Evolutionary conservation across 2,113 vertebrate genomes (phyloP), one percentile per base, ranked within the genome.

Genomic region (Paedocypris sp.): DNA sequence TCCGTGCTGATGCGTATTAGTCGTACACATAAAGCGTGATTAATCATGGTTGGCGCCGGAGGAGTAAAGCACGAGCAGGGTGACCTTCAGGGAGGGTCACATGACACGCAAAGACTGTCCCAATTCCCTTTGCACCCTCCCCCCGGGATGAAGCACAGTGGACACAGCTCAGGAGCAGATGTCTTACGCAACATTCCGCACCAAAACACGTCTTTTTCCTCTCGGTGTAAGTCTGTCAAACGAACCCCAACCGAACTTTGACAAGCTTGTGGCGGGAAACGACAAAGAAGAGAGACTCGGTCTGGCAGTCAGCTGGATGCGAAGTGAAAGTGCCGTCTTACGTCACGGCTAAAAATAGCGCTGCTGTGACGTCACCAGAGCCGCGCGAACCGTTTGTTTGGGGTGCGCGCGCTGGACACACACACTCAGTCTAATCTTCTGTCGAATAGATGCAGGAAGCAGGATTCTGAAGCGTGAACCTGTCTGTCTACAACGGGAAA

Each of bases 341-440:
- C 45, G 62, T 6, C 31, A 45, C 61, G 80, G 84, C 86, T 77
- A 77, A 68, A 79, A 79, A 85, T 71, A 82, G 59, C 60, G 1
- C 6, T 18, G 58, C 18, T 5, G 74, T 85, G 80, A 80, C 82
- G 75, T 84, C 84, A 86, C 62, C 53, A 75, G 26, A 23, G 42
- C 59, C 15, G 62, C 3, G 31, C 69, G 73, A 83, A 80, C 41
- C 70, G 32, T 56, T 63, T 73, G 68, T 71, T 61, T 73, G 23
- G 43, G 22, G 51, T 62, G 66, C 64, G 67, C 62, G 66, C 61
- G 58, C 63, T 46, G 56, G 66, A 29, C 54, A 50, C 3, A 38
- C 56, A 56, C 59, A 63, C 45, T 54, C 49, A 58, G 56, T 1
- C 43, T 67, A 46, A 59, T 42, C 70, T n/a, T n/a, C n/a, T n/a